Conservation (phyloP, 2,888 invertebrate genomes). For the Cryptocephalus primarius region DNA sequence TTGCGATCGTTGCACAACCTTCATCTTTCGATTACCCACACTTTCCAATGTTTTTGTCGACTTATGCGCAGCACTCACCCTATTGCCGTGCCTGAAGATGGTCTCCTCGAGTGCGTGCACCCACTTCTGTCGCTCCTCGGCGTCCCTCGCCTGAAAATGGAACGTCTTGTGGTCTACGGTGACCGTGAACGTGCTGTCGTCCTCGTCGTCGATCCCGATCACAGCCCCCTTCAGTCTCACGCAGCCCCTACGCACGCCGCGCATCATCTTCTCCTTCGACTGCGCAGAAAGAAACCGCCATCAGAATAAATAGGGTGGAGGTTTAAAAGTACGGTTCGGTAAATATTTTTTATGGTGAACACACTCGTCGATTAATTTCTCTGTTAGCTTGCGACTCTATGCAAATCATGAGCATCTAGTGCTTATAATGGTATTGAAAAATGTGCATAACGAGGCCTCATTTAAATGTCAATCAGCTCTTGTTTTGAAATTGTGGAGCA, state of each 20-base stretch:
- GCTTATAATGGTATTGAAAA: background rate
- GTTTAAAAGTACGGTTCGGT: slow-evolving; percentile 1
- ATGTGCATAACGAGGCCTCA: background rate
- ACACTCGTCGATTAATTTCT: background rate
- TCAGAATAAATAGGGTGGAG: slow-evolving; percentile 2
- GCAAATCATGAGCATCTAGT: background rate
- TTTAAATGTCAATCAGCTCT: background rate
- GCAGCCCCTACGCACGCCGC: slow-evolving; percentile 92
- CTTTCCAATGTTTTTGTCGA: too few species aligned
- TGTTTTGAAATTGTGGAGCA: background rate
- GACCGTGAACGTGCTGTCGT: slow-evolving; percentile 98
- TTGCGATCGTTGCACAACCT: too few species aligned
- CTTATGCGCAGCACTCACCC: slow-evolving; percentile 34
- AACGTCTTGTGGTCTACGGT: slow-evolving; percentile 99
- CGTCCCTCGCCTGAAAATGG: slow-evolving; percentile 96
- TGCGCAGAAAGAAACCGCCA: slow-evolving; percentile 39
- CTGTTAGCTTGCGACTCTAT: too few species aligned
- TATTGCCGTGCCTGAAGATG: slow-evolving; percentile 70
- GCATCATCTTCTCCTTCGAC: slow-evolving; percentile 98
- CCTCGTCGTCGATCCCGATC: slow-evolving; percentile 98
- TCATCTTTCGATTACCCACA: too few species aligned
- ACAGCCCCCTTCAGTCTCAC: slow-evolving; percentile 95
- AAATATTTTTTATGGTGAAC: background rate
- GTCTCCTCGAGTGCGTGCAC: slow-evolving; percentile 91
- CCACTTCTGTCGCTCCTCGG: slow-evolving; percentile 93